Evolutionary conservation across 2,888 invertebrate genomes (phyloP).

Genomic region (Hirtodrosophila confusa): DNA sequence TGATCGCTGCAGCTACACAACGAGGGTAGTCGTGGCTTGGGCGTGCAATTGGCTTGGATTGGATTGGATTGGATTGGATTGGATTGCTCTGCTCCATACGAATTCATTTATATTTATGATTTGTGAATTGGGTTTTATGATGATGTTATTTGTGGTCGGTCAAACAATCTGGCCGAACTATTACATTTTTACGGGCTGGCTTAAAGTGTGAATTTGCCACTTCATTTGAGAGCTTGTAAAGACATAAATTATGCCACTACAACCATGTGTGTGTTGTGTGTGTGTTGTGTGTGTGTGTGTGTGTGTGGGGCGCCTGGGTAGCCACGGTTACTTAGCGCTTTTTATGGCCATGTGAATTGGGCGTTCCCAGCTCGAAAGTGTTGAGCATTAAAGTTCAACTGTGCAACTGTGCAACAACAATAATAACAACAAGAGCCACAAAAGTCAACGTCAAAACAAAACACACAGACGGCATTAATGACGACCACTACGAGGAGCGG

Average conservation of each 20-base stretch:
- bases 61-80: slow-evolving; percentile 22
- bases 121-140: slow-evolving; percentile 82
- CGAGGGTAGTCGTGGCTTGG: slow-evolving; percentile 22
- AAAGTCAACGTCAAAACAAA: slow-evolving; percentile 67
- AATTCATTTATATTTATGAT: slow-evolving; percentile 82
- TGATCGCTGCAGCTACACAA: slow-evolving; percentile 37
- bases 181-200: slow-evolving; percentile 74
- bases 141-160: slow-evolving; percentile 68
- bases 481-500: slow-evolving; percentile 22
- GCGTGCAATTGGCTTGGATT: slow-evolving; percentile 40
- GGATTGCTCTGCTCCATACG: slow-evolving; percentile 49
- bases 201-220: slow-evolving; percentile 82
- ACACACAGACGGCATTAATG: slow-evolving; percentile 54
- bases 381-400: slow-evolving; percentile 63
- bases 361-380: slow-evolving; percentile 56
- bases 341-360: slow-evolving; percentile 71
- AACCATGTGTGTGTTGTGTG: neutral
- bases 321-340: slow-evolving; percentile 56
- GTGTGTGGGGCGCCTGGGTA: slow-evolving; percentile 37
- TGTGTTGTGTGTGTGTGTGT: slow-evolving; percentile 16
- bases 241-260: slow-evolving; percentile 64
- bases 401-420: slow-evolving; percentile 39
- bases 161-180: slow-evolving; percentile 54
- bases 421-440: slow-evolving; percentile 39
- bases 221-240: slow-evolving; percentile 77